These are phyloP conservation scores for Pecten maximus DNA, from an alignment of 2,888 invertebrate species.

Conservation along the genomic window DNA sequence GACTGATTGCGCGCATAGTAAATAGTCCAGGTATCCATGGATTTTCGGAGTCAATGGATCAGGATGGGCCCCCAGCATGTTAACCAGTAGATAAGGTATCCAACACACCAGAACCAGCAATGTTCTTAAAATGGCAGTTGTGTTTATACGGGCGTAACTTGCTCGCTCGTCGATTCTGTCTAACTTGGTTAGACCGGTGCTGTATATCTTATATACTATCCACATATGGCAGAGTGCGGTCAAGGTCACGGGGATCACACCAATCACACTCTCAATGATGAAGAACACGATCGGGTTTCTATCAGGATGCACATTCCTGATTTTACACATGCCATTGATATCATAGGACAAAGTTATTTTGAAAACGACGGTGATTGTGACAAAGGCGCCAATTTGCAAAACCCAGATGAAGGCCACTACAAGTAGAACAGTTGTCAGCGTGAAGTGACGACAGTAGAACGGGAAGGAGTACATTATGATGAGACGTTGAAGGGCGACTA, in stretches of 20 bases:
- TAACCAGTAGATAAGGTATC: conserved; percentile 50
- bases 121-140: conserved; percentile 53
- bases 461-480: conserved; percentile 57
- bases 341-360: conserved; percentile 26
- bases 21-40: conserved; percentile 50
- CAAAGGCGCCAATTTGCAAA: conserved; percentile 19
- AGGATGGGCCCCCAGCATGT: conserved; percentile 46
- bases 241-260: conserved; percentile 47
- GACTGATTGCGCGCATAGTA: conserved; percentile 53
- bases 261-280: conserved; percentile 27
- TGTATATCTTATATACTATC: conserved; percentile 50
- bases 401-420: conserved; percentile 42
- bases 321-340: not conserved
- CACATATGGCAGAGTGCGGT: conserved; percentile 51
- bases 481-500: conserved; percentile 54
- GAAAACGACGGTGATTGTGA: conserved; percentile 38
- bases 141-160: conserved; percentile 50
- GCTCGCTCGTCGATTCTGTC: conserved; percentile 50
- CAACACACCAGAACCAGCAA: conserved; percentile 47
- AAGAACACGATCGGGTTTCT: conserved; percentile 28
- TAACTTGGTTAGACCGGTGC: conserved; percentile 51
- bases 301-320: not conserved
- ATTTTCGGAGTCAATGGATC: conserved; percentile 13
- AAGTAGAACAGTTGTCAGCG: conserved; percentile 43
- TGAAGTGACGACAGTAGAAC: conserved; percentile 51